Evolutionary conservation across 2,113 vertebrate genomes (phyloP), one percentile per base, ranked within the genome.

Genomic region (Dasypus novemcinctus): DNA sequence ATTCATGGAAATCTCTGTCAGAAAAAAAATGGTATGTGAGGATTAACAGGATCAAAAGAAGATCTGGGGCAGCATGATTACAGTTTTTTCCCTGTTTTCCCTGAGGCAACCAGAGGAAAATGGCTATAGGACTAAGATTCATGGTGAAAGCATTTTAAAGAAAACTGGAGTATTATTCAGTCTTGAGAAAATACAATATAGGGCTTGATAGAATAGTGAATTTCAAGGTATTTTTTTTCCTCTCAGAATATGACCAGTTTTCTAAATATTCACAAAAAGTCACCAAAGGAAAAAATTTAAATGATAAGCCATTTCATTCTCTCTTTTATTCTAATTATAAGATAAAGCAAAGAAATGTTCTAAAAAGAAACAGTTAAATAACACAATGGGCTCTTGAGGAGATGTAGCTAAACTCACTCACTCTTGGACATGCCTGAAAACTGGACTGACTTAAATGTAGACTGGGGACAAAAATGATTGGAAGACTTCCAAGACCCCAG

Each of bases 401-500:
- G 83, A 72, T 46, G 18, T 90, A 23, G 59, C 54, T 93, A 86
- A 86, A 82, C 12, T 78, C 57, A 74, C 27, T n/a, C 41, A 90
- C 17, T 75, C 91, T 87, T 59, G 80, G 63, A 92, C 80, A 87
- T 52, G 38, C 43, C 75, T 84, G 91, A 90, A 92, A 95, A 83
- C 46, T 59, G 74, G 52, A 59, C 43, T 68, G 79, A 93, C 61
- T 93, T 61, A 94, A 96, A n/a, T 25, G 2, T 25, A 75, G 92
- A 72, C 92, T 54, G 54, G 49, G 85, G 90, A 68, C 59, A 80
- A 75, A 59, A 71, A n/a, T 4, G 29, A 43, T 36, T 87, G n/a
- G 46, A 38, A 64, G 87, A 87, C 91, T 69, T 63, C 43, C 57
- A 83, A 89, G 86, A 90, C 69, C 36, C 33, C 41, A 20, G 68